Percentiles rank a stretch among this genome's conserved stretches.
Conservation (phyloP, 2,888 invertebrate genomes). For the Euplexia lucipara region DNA sequence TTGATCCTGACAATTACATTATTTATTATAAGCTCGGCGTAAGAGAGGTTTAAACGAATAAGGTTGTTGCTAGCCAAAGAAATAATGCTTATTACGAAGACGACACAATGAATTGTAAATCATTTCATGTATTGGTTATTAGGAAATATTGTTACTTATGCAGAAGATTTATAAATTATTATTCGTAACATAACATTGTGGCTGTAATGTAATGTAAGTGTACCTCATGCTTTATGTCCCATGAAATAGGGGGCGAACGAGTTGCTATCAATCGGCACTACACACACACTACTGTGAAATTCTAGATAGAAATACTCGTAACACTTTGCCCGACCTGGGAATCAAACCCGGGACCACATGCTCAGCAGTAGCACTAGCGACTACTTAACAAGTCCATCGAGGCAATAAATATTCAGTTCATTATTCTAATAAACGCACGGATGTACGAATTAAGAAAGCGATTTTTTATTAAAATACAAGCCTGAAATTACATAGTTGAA, state of each 20-base stretch:
- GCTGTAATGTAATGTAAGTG: no score
- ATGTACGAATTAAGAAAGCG: neutral
- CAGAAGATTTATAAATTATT: no score
- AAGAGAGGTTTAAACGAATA: conserved; percentile 36
- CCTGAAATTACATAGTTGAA: neutral
- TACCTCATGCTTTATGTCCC: no score
- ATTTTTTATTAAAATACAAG: neutral
- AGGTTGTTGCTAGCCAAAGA: conserved; percentile 13
- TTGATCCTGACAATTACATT: conserved; percentile 61
- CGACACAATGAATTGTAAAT: conserved; percentile 2
- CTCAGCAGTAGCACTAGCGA: no score
- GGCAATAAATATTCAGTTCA: neutral
- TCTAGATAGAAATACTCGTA: no score
- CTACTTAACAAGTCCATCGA: no score
- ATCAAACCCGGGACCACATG: no score
- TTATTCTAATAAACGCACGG: neutral
- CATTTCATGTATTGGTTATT: neutral
- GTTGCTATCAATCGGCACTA: no score
- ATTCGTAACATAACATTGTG: no score
- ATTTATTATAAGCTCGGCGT: conserved; percentile 51
- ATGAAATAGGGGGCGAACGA: no score
- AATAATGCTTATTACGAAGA: conserved; percentile 7
- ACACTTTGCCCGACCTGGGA: no score
- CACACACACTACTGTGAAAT: no score
- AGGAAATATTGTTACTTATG: neutral